Percentiles rank a stretch among this genome's conserved stretches.
phyloP scores from a whole-genome alignment of 2,797 vertebrate species.

The Alectoris magna region DNA sequence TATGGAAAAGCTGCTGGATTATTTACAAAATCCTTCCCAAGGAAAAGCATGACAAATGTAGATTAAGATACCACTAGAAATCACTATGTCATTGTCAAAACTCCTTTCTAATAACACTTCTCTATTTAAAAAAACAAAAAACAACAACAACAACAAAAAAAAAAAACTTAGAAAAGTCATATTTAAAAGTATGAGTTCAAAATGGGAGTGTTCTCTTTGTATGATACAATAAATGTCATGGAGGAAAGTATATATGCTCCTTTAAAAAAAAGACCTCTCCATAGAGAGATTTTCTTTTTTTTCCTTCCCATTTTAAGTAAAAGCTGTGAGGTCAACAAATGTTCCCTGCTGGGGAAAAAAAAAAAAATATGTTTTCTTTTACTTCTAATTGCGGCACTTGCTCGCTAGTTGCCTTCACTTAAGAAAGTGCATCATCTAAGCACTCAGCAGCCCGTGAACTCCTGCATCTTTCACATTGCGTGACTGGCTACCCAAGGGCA shows the following conservation, averaged over 20 bases:
- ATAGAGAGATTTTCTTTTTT: background rate
- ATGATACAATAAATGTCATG: background rate
- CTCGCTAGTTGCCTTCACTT: background rate
- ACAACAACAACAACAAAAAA: too few species aligned
- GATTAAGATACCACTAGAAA: background rate
- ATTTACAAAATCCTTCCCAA: background rate
- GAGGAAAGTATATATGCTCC: background rate
- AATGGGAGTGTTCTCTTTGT: background rate
- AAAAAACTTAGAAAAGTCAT: background rate
- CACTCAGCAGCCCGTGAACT: conserved; percentile 29
- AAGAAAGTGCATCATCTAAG: conserved; percentile 28
- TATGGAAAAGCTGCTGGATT: background rate
- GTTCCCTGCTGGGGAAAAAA: background rate
- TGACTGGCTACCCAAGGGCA: conserved; percentile 57
- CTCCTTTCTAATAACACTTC: background rate
- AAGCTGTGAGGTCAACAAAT: background rate
- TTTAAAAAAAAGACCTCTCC: background rate
- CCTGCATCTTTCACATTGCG: background rate
- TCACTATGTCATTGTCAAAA: background rate
- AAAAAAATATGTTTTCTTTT: conserved; percentile 44
- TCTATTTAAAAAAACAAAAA: background rate
- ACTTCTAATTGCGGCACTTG: conserved; percentile 62
- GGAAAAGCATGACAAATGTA: background rate
- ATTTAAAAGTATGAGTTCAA: background rate
- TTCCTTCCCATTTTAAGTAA: background rate